Percentiles rank a stretch among this genome's conserved stretches.
phyloP scores from a whole-genome alignment of 2,113 vertebrate genomes.

The Podarcis muralis region DNA sequence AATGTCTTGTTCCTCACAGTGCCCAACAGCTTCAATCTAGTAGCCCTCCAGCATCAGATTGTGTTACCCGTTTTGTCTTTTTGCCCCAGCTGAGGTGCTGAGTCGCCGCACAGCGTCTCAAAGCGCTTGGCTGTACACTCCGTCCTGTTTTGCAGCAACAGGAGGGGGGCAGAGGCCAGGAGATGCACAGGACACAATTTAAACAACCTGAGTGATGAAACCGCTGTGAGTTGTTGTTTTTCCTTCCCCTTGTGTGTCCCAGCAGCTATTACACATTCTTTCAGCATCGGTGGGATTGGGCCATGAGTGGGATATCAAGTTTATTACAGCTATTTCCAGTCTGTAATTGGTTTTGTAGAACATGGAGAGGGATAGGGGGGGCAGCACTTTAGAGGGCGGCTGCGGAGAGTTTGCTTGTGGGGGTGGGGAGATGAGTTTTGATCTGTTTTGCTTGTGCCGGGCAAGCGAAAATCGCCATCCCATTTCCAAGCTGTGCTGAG shows the following conservation, averaged over 20 bases:
- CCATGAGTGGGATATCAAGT: slow-evolving; percentile 71
- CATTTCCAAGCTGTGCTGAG: background rate
- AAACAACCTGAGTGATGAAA: slow-evolving; percentile 51
- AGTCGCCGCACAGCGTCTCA: background rate
- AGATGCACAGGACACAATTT: slow-evolving; percentile 58
- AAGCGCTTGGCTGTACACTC: background rate
- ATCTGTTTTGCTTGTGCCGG: slow-evolving; percentile 25
- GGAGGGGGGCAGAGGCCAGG: background rate
- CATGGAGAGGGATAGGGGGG: slow-evolving; percentile 40
- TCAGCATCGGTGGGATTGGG: slow-evolving; percentile 52
- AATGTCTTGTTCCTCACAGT: too few relatives aligned
- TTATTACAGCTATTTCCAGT: slow-evolving; percentile 73
- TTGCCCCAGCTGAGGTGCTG: background rate
- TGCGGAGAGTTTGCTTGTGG: too few relatives aligned
- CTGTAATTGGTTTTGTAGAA: slow-evolving; percentile 72
- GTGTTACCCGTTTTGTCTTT: too few relatives aligned
- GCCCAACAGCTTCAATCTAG: too few relatives aligned
- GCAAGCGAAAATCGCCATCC: slow-evolving; percentile 11
- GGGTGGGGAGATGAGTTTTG: background rate
- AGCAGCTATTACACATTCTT: slow-evolving; percentile 49
- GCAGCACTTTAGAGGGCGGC: background rate
- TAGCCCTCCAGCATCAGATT: too few relatives aligned
- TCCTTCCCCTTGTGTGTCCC: background rate
- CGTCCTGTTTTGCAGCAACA: background rate
- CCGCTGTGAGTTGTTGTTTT: slow-evolving; percentile 13